Evolutionary conservation across 2,113 vertebrate genomes (phyloP).

Genomic region (Atrichornis clamosus): DNA sequence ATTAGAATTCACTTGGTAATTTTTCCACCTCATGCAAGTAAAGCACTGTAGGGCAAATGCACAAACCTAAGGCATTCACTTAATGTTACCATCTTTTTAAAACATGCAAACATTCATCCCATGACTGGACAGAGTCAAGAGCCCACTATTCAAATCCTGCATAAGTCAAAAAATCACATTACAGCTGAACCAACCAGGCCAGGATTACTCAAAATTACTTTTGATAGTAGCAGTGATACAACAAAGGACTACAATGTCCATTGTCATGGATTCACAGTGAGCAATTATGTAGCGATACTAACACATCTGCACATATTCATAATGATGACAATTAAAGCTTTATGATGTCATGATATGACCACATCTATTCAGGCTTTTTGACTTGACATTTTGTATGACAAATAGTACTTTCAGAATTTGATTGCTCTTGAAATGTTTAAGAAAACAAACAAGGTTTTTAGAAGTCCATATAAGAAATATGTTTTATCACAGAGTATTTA

Average conservation of each 20-base stretch:
- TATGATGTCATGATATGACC: conserved; percentile 21
- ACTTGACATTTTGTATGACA: neutral
- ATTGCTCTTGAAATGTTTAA: neutral
- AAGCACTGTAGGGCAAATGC: neutral
- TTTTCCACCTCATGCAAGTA: neutral
- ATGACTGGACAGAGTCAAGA: neutral
- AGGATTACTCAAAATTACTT: neutral
- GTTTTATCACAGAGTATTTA: neutral
- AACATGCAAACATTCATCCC: neutral
- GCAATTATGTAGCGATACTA: neutral
- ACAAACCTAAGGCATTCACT: neutral
- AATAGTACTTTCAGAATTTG: neutral
- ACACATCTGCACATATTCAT: conserved; percentile 9
- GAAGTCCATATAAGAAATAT: neutral
- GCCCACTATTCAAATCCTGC: neutral
- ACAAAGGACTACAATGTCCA: neutral
- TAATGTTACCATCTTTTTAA: neutral
- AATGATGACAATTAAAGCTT: conserved; percentile 15
- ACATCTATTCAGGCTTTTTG: conserved; percentile 12
- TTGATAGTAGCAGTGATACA: neutral
- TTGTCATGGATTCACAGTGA: neutral
- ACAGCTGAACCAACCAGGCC: neutral
- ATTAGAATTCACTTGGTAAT: neutral
- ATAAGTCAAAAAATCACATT: neutral
- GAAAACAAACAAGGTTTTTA: neutral